Percentiles rank a stretch among this genome's conserved stretches.
Conservation (phyloP, 2,797 vertebrate genomes). For the Cyprinella venusta region DNA sequence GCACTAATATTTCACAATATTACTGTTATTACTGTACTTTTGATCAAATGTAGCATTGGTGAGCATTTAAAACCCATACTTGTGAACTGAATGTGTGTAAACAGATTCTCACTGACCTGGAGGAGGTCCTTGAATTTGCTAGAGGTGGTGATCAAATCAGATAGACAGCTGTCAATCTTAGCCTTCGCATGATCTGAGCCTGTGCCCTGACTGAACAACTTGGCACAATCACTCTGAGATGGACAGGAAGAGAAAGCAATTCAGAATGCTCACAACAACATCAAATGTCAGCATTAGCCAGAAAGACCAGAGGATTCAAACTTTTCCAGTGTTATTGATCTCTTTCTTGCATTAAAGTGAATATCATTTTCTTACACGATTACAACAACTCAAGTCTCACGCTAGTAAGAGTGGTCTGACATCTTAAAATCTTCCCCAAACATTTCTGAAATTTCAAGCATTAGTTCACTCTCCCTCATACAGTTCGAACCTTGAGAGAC, state of each 20-base stretch:
- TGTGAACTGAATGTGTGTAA: not conserved
- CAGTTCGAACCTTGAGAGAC: not conserved
- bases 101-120: constrained; percentile 79
- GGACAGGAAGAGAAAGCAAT: not conserved
- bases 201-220: constrained; percentile 88
- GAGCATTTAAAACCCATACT: not conserved
- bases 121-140: constrained; percentile 94
- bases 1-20: not conserved
- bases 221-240: constrained; percentile 90
- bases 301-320: not conserved
- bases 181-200: constrained; percentile 88
- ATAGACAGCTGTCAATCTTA: constrained; percentile 97
- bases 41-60: not conserved
- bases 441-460: not conserved
- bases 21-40: not conserved
- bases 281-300: not conserved
- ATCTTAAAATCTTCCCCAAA: not conserved
- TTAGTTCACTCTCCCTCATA: not conserved
- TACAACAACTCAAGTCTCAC: not conserved
- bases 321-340: not conserved
- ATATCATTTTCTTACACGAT: not conserved
- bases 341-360: not conserved
- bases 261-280: not conserved
- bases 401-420: not conserved
- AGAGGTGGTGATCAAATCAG: constrained; percentile 91